Evolutionary conservation across 2,797 vertebrate species (phyloP).

Genomic region (Notamacropus eugenii): DNA sequence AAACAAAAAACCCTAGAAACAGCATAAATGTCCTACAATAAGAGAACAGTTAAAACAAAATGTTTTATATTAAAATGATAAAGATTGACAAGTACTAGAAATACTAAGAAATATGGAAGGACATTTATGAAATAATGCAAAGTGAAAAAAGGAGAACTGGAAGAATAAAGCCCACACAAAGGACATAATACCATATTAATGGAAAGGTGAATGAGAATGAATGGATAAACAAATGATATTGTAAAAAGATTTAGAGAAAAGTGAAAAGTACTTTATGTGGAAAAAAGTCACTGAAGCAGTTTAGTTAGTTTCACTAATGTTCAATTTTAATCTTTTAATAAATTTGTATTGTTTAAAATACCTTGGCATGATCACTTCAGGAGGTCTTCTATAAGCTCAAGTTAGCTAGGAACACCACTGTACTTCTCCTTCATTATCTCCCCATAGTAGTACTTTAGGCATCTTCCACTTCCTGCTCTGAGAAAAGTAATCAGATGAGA

Average conservation of each 20-base stretch:
- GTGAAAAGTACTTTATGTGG: background rate
- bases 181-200: background rate
- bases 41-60: background rate
- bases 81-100: background rate
- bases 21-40: background rate
- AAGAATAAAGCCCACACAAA: background rate
- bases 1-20: background rate
- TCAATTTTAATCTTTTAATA: background rate
- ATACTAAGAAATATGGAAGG: background rate
- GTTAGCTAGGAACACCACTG: background rate
- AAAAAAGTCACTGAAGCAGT: background rate
- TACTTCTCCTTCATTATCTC: background rate
- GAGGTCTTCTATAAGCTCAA: background rate
- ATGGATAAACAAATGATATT: background rate
- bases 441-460: background rate
- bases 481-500: background rate
- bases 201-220: background rate
- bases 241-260: background rate
- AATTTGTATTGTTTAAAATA: background rate
- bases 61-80: background rate
- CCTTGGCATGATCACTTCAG: background rate
- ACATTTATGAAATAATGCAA: background rate
- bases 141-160: background rate
- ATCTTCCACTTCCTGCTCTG: background rate
- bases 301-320: background rate